phyloP scores from a whole-genome alignment of 2,888 invertebrate genomes.

The Brenthis daphne region DNA sequence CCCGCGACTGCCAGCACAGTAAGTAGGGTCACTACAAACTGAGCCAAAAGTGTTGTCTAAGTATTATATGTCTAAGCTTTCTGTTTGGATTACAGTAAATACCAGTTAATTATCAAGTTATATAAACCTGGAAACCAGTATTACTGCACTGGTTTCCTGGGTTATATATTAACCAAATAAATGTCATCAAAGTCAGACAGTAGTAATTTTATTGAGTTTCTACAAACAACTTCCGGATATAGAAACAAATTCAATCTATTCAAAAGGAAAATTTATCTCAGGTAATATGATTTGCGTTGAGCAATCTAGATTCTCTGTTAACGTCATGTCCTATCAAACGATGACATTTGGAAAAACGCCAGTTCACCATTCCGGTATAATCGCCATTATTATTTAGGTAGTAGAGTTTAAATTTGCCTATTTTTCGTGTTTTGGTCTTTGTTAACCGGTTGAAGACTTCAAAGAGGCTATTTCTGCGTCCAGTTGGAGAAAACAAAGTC shows the following conservation, averaged over 20 bases:
- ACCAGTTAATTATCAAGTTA: too few relatives aligned
- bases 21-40: too few relatives aligned
- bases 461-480: slow-evolving; percentile 44
- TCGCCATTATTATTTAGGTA: slow-evolving; percentile 9
- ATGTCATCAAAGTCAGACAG: too few relatives aligned
- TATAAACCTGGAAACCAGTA: too few relatives aligned
- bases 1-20: too few relatives aligned
- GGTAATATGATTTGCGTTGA: slow-evolving; percentile 46
- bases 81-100: too few relatives aligned
- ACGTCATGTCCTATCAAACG: slow-evolving; percentile 62
- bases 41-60: too few relatives aligned
- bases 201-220: neutral
- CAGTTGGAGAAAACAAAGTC: slow-evolving; percentile 47
- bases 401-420: slow-evolving; percentile 5
- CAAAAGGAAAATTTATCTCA: slow-evolving; percentile 18
- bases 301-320: slow-evolving; percentile 63
- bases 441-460: slow-evolving; percentile 5
- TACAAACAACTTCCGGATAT: neutral
- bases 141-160: too few relatives aligned
- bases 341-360: slow-evolving; percentile 30
- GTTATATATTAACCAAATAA: too few relatives aligned
- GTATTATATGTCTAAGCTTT: too few relatives aligned
- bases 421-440: neutral
- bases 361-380: slow-evolving; percentile 1
- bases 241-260: slow-evolving; percentile 17